Percentiles rank a stretch among this genome's conserved stretches.
These are phyloP conservation scores for Stenolophus ochropezus DNA, from an alignment of 2,888 invertebrate species.

Conservation along the genomic window DNA sequence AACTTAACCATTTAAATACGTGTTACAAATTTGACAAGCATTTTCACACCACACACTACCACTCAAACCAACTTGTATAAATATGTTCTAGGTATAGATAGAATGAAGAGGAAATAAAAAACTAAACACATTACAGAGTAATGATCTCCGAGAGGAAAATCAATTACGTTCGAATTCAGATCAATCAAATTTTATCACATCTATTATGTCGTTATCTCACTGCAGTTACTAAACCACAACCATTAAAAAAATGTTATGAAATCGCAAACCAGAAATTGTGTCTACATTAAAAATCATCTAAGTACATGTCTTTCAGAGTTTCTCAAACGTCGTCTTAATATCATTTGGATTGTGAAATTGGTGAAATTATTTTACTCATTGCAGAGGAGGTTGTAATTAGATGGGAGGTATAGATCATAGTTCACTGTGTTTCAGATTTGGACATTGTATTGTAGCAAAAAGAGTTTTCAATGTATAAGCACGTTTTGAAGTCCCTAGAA, in stretches of 20 bases:
- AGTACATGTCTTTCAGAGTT: background rate
- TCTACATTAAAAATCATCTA: constrained; percentile 1
- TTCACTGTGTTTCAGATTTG: background rate
- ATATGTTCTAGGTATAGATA: too few relatives aligned
- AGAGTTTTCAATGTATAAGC: too few relatives aligned
- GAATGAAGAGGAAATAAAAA: constrained; percentile 9
- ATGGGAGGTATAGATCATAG: too few relatives aligned
- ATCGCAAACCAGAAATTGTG: constrained; percentile 17
- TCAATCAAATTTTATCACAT: constrained; percentile 6
- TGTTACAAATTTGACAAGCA: background rate
- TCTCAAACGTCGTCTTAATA: background rate
- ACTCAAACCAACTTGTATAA: too few relatives aligned
- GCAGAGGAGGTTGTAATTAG: too few relatives aligned
- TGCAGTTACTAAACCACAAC: constrained; percentile 9
- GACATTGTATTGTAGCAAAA: too few relatives aligned
- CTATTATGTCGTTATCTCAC: constrained; percentile 25
- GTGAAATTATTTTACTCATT: background rate
- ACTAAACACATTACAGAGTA: background rate
- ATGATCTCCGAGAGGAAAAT: background rate
- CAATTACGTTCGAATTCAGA: constrained; percentile 21
- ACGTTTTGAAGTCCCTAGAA: too few relatives aligned
- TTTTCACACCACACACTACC: too few relatives aligned
- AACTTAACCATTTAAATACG: background rate
- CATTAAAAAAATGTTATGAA: constrained; percentile 18
- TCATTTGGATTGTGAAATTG: background rate